Conservation (phyloP, 2,888 invertebrate genomes). For the Nomada ferruginata region DNA sequence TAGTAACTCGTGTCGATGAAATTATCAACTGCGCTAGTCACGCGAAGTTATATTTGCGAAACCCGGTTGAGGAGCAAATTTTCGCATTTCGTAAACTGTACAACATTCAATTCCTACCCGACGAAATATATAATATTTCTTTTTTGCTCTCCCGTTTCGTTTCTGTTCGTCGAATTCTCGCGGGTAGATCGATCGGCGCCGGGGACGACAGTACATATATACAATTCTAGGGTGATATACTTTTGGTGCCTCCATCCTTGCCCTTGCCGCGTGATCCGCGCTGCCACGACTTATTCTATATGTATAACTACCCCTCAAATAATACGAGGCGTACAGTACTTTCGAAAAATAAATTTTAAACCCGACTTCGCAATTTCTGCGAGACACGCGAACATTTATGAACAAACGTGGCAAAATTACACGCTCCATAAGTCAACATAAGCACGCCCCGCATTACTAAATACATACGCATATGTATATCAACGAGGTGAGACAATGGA, state of each 20-base stretch:
- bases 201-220: conserved; percentile 52
- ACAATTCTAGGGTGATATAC: conserved; percentile 74
- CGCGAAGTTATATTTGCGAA: conserved; percentile 60
- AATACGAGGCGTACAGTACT: conserved; percentile 42
- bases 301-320: conserved; percentile 29
- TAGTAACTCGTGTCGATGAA: conserved; percentile 79
- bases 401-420: not conserved
- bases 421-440: not conserved
- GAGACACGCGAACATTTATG: not conserved
- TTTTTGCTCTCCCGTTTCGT: conserved; percentile 20
- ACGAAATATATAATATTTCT: conserved; percentile 58
- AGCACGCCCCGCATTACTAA: conserved; percentile 40
- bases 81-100: conserved; percentile 63
- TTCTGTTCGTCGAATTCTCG: conserved; percentile 44
- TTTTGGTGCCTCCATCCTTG: conserved; percentile 41
- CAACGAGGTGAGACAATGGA: conserved; percentile 25
- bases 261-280: conserved; percentile 36
- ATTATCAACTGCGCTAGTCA: conserved; percentile 65
- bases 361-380: not conserved
- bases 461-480: conserved; percentile 1
- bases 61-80: conserved; percentile 58
- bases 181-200: conserved; percentile 38
- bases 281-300: conserved; percentile 14
- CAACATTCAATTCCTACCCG: conserved; percentile 67
- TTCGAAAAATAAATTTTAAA: conserved; percentile 23